A percentile compares a stretch with the other conserved stretches of the same genome.
phyloP scores from a whole-genome alignment of 2,888 invertebrate species.

The Caenorhabditis afra region DNA sequence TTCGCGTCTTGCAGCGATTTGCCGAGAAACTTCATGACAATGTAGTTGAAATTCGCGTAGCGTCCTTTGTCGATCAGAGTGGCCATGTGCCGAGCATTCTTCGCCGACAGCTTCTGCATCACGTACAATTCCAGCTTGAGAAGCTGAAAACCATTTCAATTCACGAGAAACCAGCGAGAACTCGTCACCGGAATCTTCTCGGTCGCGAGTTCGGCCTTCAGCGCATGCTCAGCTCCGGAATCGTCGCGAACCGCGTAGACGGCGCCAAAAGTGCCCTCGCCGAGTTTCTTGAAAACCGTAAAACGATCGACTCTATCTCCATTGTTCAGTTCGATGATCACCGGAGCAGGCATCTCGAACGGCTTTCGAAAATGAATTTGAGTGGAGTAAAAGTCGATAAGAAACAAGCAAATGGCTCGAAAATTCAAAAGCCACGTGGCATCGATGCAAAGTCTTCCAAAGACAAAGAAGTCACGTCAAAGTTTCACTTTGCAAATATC shows the following conservation, averaged over 20 bases:
- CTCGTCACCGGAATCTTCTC: conserved; percentile 61
- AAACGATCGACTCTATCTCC: conserved; percentile 62
- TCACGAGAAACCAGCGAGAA: no score
- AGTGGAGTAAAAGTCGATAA: no score
- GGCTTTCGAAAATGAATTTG: conserved; percentile 4
- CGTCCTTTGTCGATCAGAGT: conserved; percentile 67
- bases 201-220: conserved; percentile 69
- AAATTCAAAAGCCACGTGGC: no score
- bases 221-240: conserved; percentile 61
- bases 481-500: no score
- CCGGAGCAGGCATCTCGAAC: conserved; percentile 32
- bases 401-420: no score
- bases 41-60: conserved; percentile 69
- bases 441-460: no score
- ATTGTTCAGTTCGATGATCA: conserved; percentile 55
- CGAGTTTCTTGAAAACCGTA: conserved; percentile 66
- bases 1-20: conserved; percentile 67
- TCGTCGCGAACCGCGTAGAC: conserved; percentile 67
- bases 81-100: conserved; percentile 68
- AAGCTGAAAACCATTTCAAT: conserved; percentile 38
- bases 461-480: no score
- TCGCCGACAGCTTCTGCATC: conserved; percentile 66
- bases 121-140: conserved; percentile 73
- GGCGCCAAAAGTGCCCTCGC: conserved; percentile 75
- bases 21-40: conserved; percentile 74